Percentiles rank a stretch among this genome's conserved stretches.
phyloP scores from a whole-genome alignment of 2,888 invertebrate species.

The Amiota mariae region DNA sequence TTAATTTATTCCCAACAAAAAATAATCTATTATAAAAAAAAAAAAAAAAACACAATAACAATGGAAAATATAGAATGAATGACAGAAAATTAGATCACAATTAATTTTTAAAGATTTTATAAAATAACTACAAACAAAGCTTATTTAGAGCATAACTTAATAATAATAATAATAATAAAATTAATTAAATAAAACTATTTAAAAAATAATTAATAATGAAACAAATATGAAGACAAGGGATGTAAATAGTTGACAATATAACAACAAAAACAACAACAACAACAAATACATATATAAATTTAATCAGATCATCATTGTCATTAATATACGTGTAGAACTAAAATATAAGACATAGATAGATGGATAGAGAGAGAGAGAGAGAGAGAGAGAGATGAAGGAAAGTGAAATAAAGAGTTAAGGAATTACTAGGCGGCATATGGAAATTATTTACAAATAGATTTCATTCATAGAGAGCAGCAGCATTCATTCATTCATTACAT shows the following conservation, averaged over 20 bases:
- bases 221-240: conserved; percentile 55
- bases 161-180: conserved; percentile 9
- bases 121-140: background rate
- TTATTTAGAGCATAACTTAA: background rate
- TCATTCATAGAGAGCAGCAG: too few species aligned
- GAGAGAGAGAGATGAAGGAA: too few species aligned
- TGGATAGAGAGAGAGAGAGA: too few species aligned
- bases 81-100: background rate
- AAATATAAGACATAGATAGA: too few species aligned
- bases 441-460: too few species aligned
- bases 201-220: conserved; percentile 27
- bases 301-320: too few species aligned
- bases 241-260: conserved; percentile 68
- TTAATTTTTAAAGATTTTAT: conserved; percentile 13
- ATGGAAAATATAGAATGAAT: too few species aligned
- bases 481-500: too few species aligned
- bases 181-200: conserved; percentile 42
- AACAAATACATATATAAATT: conserved; percentile 19
- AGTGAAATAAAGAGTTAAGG: too few species aligned
- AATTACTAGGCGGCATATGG: too few species aligned
- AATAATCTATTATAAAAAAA: conserved; percentile 30
- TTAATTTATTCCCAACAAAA: too few species aligned
- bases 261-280: conserved; percentile 27
- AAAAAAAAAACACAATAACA: conserved; percentile 43
- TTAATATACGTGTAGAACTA: too few species aligned